Base-by-base conservation (phyloP, 1,140 invertebrate species). In the Rhopalosiphum maidis region DNA sequence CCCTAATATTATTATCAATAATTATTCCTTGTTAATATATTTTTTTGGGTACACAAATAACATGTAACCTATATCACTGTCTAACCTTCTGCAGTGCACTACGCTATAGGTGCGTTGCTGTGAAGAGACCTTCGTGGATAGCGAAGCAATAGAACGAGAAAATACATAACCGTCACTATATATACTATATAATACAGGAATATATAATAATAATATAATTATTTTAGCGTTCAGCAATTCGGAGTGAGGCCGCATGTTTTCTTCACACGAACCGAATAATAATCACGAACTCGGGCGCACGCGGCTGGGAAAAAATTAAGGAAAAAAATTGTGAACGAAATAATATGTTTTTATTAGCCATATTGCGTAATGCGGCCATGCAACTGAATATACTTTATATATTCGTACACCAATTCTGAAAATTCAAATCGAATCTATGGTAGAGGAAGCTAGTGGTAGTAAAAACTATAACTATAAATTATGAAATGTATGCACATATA, bases 241-340 rank as follows among this genome's bases (percentile, higher is more conserved):
- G 37, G 85, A 86, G 85, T 86, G 25, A 86, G 85, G 41, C 85
- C 85, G 85, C 22, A 15, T 86, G 30, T 68, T 68, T 68, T 68
- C 43, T 86, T 86, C 85, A 86, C 85, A 86, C 37, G 85, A 25
- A 86, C 85, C 43, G 85, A 86, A 86, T 86, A 46, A 68, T 68
- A 86, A 86, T 86, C 85, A 86, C 15, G 41, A 86, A 46, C 35
- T 68, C 60, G 60, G 60, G 60, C 15, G 60, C 60, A 37, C 41
- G 25, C 25, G 41, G 25, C 85, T 86, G 43, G 41, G 85, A 86
- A 86, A 86, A 86, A 86, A 86, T 85, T 85, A 85, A 68, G 60
- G 15, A 68, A 85, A 25, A 85, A 46, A 43, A 86, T 46, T 46
- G 85, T 15, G 25, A 46, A 86, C 85, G 41, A 86, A 86, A 46